phyloP scores from a whole-genome alignment of 2,113 vertebrate genomes.

The Muntiacus reevesi region DNA sequence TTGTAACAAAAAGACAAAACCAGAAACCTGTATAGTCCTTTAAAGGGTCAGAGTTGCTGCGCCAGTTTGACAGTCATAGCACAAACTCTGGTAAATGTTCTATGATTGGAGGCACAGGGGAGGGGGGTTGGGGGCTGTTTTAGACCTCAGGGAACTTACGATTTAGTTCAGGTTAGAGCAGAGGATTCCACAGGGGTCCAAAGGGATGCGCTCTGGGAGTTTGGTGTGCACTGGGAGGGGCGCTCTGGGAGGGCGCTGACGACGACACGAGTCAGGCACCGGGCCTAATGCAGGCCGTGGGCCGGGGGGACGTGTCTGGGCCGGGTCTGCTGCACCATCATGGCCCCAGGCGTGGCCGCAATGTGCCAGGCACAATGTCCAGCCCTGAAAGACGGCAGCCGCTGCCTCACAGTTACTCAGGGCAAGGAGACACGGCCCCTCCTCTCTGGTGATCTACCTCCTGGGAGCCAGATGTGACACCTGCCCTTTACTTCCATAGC shows the following conservation, averaged over 20 bases:
- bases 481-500: neutral
- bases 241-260: accelerated
- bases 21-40: neutral
- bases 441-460: neutral
- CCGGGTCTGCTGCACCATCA: neutral
- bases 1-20: slow-evolving; percentile 19
- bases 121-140: too few relatives aligned
- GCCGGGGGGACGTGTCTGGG: neutral
- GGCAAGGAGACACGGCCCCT: neutral
- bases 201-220: neutral
- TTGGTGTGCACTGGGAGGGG: neutral
- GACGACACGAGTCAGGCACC: accelerated
- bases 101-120: neutral
- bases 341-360: neutral
- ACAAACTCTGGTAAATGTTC: neutral
- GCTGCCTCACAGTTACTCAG: neutral
- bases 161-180: neutral
- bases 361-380: neutral
- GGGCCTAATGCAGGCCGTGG: accelerated
- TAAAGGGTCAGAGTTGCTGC: neutral
- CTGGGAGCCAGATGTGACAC: neutral
- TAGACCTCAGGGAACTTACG: neutral
- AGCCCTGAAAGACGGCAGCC: accelerated
- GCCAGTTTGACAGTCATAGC: neutral
- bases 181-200: neutral